Evolutionary conservation across 2,113 vertebrate species (phyloP).

Genomic region (Ageneiosus marmoratus): DNA sequence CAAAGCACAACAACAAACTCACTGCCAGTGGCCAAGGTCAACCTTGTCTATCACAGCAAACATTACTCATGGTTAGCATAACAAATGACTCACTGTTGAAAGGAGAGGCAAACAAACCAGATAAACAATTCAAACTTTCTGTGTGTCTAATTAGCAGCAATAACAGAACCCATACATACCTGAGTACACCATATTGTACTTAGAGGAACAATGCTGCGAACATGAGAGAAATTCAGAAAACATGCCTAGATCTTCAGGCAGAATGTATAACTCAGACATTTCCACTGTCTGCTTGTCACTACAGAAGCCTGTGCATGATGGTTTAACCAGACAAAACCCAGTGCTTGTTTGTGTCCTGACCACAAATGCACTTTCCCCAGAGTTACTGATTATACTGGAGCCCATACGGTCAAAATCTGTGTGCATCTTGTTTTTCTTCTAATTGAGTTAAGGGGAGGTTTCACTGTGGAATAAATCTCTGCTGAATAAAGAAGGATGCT

Average conservation of each 20-base stretch:
- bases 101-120: constrained; percentile 26
- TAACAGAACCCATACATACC: background rate
- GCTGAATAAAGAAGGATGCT: background rate
- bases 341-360: background rate
- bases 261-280: background rate
- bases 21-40: constrained; percentile 36
- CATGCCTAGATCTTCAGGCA: background rate
- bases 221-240: background rate
- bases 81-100: constrained; percentile 40
- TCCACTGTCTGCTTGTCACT: no score
- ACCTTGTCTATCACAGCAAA: constrained; percentile 28
- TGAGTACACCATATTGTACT: background rate
- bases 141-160: constrained; percentile 11
- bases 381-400: background rate
- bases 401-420: background rate
- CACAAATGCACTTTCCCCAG: background rate
- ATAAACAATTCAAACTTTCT: constrained; percentile 22
- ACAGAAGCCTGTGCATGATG: background rate
- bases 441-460: background rate
- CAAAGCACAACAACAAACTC: background rate
- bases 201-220: no score
- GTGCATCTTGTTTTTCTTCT: background rate
- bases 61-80: constrained; percentile 34
- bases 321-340: background rate
- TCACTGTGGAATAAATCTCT: background rate